Evolutionary conservation across 2,888 invertebrate species (phyloP).

Genomic region (Ischnura elegans): DNA sequence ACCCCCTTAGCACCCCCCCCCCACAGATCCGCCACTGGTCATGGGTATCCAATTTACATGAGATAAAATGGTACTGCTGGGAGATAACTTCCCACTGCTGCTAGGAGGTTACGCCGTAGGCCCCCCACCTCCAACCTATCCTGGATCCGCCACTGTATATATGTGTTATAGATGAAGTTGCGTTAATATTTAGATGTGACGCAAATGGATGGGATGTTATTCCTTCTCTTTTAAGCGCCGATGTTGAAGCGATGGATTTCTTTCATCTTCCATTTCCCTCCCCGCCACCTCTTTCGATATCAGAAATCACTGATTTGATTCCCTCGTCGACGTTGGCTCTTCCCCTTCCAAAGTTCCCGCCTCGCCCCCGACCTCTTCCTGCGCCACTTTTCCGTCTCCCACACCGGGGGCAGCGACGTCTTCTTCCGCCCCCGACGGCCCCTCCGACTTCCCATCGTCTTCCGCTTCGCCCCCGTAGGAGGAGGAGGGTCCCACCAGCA

Average conservation of each 20-base stretch:
- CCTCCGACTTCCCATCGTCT: background rate
- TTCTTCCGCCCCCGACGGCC: background rate
- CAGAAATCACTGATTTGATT: constrained; percentile 50
- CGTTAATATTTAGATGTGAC: too few relatives aligned
- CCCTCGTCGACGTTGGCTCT: background rate
- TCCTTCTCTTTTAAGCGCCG: background rate
- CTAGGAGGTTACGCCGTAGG: too few relatives aligned
- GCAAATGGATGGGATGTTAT: background rate
- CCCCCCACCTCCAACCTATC: too few relatives aligned
- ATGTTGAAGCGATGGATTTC: background rate
- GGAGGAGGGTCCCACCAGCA: too few relatives aligned
- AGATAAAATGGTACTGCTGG: too few relatives aligned
- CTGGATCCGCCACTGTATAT: too few relatives aligned
- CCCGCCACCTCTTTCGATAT: background rate
- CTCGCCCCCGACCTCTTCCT: background rate
- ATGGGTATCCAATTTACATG: too few relatives aligned
- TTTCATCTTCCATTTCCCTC: background rate
- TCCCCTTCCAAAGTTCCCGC: background rate
- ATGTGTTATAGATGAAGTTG: too few relatives aligned
- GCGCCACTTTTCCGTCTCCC: background rate
- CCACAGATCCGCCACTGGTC: too few relatives aligned
- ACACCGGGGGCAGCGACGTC: background rate
- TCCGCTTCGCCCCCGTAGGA: background rate
- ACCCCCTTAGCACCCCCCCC: too few relatives aligned
- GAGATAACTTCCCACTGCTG: too few relatives aligned